These are phyloP conservation scores for Gymnocephalus cernua DNA, from an alignment of 2,113 vertebrate genomes.

Conservation along the genomic window DNA sequence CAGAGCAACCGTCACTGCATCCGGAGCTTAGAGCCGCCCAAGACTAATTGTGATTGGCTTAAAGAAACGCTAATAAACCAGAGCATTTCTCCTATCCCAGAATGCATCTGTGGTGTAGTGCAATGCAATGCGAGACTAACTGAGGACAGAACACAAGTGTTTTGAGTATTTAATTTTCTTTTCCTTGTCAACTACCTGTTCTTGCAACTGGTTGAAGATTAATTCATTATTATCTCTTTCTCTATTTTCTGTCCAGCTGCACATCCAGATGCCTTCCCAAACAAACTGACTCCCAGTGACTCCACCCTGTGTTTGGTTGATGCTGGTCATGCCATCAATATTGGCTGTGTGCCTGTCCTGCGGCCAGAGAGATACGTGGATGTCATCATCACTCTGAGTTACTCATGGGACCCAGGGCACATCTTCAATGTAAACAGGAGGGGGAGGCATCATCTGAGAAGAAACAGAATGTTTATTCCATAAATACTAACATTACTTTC, in stretches of 20 bases:
- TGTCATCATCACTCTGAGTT: slow-evolving; percentile 88
- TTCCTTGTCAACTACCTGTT: neutral
- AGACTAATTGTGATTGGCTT: no score
- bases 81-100: no score
- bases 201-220: neutral
- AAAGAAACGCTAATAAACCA: no score
- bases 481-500: neutral
- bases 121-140: no score
- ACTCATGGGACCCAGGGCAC: slow-evolving; percentile 75
- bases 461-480: neutral
- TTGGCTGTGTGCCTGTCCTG: slow-evolving; percentile 86
- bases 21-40: no score
- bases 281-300: slow-evolving; percentile 86
- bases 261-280: slow-evolving; percentile 85
- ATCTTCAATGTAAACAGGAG: slow-evolving; percentile 80
- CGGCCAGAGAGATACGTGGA: slow-evolving; percentile 86
- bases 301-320: slow-evolving; percentile 87
- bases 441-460: neutral
- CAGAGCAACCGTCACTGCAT: no score
- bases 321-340: slow-evolving; percentile 88
- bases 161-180: neutral
- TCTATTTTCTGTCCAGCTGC: slow-evolving; percentile 74
- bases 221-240: neutral
- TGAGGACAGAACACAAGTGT: neutral
- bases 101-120: no score